Percentiles rank a stretch among this genome's conserved stretches.
These are phyloP conservation scores for Alectura lathami DNA, from an alignment of 2,113 vertebrate genomes.

Conservation along the genomic window DNA sequence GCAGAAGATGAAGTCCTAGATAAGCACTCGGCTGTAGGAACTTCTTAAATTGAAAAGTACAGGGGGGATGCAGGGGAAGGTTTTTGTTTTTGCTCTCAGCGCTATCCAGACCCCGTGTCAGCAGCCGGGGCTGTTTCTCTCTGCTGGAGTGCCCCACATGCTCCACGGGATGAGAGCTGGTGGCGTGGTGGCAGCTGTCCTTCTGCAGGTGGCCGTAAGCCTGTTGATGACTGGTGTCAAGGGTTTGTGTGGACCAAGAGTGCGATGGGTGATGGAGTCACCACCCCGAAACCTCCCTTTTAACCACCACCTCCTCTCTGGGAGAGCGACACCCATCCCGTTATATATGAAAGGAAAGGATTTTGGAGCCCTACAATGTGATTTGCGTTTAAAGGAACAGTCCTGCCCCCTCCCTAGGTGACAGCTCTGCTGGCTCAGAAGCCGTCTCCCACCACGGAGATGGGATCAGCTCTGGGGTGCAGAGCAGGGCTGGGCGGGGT, in stretches of 20 bases:
- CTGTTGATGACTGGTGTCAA: background rate
- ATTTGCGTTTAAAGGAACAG: background rate
- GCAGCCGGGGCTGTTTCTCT: background rate
- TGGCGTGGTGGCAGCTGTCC: background rate
- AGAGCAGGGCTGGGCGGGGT: background rate
- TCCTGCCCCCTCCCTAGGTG: background rate
- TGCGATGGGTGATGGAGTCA: background rate
- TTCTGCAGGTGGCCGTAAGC: background rate
- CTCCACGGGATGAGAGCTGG: background rate
- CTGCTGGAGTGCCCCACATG: background rate
- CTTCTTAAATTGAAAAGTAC: background rate
- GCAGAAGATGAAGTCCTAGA: constrained; percentile 58
- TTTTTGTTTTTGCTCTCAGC: background rate
- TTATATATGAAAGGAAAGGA: background rate
- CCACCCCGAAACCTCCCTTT: background rate
- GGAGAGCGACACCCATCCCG: background rate
- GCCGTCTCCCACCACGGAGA: background rate
- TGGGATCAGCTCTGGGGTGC: background rate
- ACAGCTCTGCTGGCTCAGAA: background rate
- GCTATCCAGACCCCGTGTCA: background rate
- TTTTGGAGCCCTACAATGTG: background rate
- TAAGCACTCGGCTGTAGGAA: constrained; percentile 45
- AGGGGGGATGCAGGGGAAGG: background rate
- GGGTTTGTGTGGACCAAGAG: background rate
- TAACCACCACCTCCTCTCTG: background rate